Evolutionary conservation across 2,113 vertebrate species (phyloP), one percentile per base, ranked within the genome.

Genomic region (Sylvia atricapilla): DNA sequence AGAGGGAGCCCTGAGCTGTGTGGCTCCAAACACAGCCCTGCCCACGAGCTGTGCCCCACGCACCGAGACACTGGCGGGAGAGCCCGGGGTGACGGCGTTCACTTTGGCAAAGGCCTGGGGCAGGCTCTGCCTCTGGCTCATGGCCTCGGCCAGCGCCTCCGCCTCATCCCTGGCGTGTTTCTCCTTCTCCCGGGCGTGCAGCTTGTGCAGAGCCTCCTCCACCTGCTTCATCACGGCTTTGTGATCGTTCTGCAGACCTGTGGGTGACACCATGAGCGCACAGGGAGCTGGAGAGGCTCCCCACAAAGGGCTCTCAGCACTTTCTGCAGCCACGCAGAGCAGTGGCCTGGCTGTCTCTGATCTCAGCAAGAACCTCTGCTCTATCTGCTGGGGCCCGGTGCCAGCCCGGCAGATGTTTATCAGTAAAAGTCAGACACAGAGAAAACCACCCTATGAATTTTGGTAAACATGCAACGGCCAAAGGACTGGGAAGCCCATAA

Each of bases 241-340:
- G 97, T 99, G 99, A 46, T 99, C 99, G 0, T 99, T 99, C 97
- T 99, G 99, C 94, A 99, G 58, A 96, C 99, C 99, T 99, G 93
- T 2, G 35, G 75, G 58, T 14, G 86, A 74, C 66, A 74, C 37
- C 4, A 1, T 6, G 3, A 84, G 7, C 72, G 18, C 52, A 10
- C 12, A 10, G 21, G 19, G 7, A 75, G 21, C 33, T 21, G 59
- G 7, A 44, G 12, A 3, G 0, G 41, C 66, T 3, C 24, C 31
- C 15, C 3, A 14, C 3, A 1, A 24, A 13, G 16, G 31, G 33
- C 8, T 60, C 62, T 30, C 41, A 16, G 82, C 44, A 20, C 5
- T 14, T 0, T 31, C 24, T 5, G 7, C 22, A 12, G 2, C 68
- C 3, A 35, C 0, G 2, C 35, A 9, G 21, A 33, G 17, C 2